A percentile compares a stretch with the other conserved stretches of the same genome.
Evolutionary conservation across 2,888 invertebrate genomes (phyloP).

Genomic region (Autographa gamma): DNA sequence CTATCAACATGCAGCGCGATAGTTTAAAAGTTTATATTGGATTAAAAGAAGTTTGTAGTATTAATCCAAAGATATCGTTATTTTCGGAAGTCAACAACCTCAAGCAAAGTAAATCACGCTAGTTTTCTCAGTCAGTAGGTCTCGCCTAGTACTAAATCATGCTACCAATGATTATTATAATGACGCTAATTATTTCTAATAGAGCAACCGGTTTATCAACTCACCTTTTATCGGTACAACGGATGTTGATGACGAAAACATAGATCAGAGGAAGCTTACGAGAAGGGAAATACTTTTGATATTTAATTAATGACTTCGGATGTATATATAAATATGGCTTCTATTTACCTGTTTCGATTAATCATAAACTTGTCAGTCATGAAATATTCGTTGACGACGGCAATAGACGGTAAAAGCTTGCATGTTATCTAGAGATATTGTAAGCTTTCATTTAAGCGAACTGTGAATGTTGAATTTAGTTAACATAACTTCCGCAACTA

Average conservation of each 20-base stretch:
- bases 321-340: conserved; percentile 23
- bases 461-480: conserved; percentile 1
- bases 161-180: conserved; percentile 1
- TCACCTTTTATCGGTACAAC: conserved; percentile 33
- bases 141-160: neutral
- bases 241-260: conserved; percentile 32
- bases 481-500: neutral
- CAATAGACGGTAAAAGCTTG: neutral
- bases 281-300: conserved; percentile 40
- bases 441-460: neutral
- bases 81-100: neutral
- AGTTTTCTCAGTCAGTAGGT: neutral
- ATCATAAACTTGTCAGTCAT: conserved; percentile 26
- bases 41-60: too few species aligned
- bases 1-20: too few species aligned
- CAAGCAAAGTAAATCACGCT: neutral
- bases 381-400: neutral
- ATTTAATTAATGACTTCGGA: conserved; percentile 21
- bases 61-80: neutral
- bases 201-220: conserved; percentile 35
- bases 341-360: conserved; percentile 10
- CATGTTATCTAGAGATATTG: neutral
- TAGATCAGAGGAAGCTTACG: conserved; percentile 37
- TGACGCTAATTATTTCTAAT: conserved; percentile 24
- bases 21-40: too few species aligned